Evolutionary conservation across 1,140 invertebrate species (phyloP).

Genomic region (Lepidostoma basale): DNA sequence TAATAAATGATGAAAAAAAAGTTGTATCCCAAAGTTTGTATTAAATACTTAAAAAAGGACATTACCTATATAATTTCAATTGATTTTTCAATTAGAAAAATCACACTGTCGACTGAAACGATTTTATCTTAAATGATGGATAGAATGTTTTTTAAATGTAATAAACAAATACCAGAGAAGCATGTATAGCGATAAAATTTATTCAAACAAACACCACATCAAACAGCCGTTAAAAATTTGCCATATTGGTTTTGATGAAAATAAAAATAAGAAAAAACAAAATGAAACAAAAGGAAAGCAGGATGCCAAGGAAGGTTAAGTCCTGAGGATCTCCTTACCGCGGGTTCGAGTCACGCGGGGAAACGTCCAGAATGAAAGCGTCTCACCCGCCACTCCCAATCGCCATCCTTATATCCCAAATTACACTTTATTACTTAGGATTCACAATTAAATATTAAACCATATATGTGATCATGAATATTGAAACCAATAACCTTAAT

Average conservation of each 20-base stretch:
- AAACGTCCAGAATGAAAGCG: conserved; percentile 36
- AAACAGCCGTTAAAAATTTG: conserved; percentile 35
- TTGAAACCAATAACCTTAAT: too few relatives aligned
- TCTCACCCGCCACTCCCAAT: conserved; percentile 43
- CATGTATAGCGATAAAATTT: conserved; percentile 16
- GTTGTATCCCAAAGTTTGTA: too few relatives aligned
- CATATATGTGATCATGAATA: not conserved
- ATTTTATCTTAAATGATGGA: too few relatives aligned
- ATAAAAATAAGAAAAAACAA: conserved; percentile 20
- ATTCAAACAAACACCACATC: conserved; percentile 39
- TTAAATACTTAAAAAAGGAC: too few relatives aligned
- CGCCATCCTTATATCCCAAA: conserved; percentile 43
- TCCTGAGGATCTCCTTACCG: conserved; percentile 37
- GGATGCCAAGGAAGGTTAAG: conserved; percentile 30
- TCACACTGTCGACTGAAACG: too few relatives aligned
- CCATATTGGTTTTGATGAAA: not conserved
- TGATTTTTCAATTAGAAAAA: too few relatives aligned
- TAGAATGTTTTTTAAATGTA: too few relatives aligned
- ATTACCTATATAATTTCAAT: too few relatives aligned
- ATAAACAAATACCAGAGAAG: conserved; percentile 7
- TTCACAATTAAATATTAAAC: not conserved
- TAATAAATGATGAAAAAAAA: too few relatives aligned
- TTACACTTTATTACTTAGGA: conserved; percentile 24
- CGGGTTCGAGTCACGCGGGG: conserved; percentile 41
- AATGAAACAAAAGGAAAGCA: conserved; percentile 34